phyloP scores from a whole-genome alignment of 2,113 vertebrate species.

The Crotalus viridis region DNA sequence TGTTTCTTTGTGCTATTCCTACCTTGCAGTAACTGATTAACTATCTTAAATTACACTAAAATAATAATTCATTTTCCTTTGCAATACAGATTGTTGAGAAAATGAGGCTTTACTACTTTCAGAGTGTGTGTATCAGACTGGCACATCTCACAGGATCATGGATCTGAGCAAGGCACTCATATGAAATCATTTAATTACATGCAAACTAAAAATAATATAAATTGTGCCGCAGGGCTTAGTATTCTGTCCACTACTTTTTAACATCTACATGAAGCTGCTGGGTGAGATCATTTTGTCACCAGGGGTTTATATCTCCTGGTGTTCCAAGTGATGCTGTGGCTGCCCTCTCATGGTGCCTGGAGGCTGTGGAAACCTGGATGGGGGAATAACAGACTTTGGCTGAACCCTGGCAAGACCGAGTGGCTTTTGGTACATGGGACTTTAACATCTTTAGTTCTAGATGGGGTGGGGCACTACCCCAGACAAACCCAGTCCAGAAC shows the following conservation, averaged over 20 bases:
- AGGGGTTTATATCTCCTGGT: neutral
- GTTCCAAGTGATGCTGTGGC: neutral
- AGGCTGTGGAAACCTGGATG: neutral
- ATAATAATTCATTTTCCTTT: neutral
- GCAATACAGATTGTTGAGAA: neutral
- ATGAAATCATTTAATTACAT: neutral
- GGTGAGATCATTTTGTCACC: neutral
- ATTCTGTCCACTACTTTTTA: neutral
- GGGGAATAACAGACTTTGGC: neutral
- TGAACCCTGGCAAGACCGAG: neutral
- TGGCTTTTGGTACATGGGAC: neutral
- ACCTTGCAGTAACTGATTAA: neutral
- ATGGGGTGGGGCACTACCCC: neutral
- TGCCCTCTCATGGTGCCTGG: neutral
- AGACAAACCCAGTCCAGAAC: neutral
- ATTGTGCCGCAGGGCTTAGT: neutral
- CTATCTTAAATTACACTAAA: neutral
- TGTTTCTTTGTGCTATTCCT: neutral
- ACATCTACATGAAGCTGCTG: neutral
- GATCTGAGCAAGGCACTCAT: neutral
- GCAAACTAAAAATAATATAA: neutral
- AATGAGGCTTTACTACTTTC: neutral
- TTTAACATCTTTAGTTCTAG: neutral
- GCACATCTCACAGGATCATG: neutral
- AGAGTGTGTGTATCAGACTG: neutral